These are phyloP conservation scores for Drosophila watanabei DNA, from an alignment of 1,140 invertebrate genomes.

Conservation along the genomic window DNA sequence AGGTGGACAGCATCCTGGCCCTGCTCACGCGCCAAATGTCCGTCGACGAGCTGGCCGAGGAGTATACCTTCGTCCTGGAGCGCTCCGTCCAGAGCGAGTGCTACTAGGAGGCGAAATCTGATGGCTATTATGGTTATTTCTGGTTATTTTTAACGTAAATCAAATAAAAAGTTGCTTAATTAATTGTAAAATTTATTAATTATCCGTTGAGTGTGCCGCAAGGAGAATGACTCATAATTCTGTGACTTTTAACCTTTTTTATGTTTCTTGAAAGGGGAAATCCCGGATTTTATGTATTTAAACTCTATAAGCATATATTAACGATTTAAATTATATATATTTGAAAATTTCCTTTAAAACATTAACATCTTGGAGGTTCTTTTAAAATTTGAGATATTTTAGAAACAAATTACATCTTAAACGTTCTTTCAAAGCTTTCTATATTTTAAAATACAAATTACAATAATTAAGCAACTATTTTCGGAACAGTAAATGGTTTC, in stretches of 20 bases:
- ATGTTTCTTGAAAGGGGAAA: background rate
- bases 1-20: slow-evolving; percentile 78
- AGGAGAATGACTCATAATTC: slow-evolving; percentile 1
- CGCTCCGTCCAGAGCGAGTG: slow-evolving; percentile 79
- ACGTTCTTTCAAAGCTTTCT: background rate
- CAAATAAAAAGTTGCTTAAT: slow-evolving; percentile 46
- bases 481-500: background rate
- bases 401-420: too few relatives aligned
- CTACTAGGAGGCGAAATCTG: slow-evolving; percentile 35
- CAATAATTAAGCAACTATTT: background rate
- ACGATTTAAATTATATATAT: background rate
- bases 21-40: slow-evolving; percentile 78
- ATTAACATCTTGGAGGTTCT: background rate
- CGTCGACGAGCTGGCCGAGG: slow-evolving; percentile 64
- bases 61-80: slow-evolving; percentile 79
- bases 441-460: background rate
- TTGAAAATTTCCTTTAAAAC: background rate
- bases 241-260: background rate
- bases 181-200: slow-evolving; percentile 31
- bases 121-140: slow-evolving; percentile 19
- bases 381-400: background rate
- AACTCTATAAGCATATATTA: background rate
- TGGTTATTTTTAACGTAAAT: slow-evolving; percentile 9
- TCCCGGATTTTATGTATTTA: background rate
- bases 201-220: background rate